Evolutionary conservation across 2,888 invertebrate genomes (phyloP), one percentile per base, ranked within the genome.

Genomic region (Plebejus anna): DNA sequence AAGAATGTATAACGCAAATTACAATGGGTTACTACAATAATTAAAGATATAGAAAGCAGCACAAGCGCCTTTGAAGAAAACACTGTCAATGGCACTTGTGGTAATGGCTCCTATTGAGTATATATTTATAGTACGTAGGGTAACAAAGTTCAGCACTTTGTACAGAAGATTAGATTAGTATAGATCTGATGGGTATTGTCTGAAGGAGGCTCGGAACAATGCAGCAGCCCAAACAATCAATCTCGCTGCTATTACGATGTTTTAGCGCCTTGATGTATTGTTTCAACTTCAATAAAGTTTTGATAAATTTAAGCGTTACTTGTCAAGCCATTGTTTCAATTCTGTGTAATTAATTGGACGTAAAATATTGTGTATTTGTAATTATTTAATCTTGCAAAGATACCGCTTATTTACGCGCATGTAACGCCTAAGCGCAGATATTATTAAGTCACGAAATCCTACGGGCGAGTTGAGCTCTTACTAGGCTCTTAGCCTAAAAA

Each of bases 201-300:
- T 84, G 82, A 82, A 78, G 80, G 81, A 81, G 82, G 80, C 78
- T 55, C 76, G 78, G 81, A 80, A 90, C 91, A 90, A 89, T 88
- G 85, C 88, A 87, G 88, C 87, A 88, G 85, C 87, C 85, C 82
- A 82, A 88, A 90, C 90, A 88, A 93, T 93, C 92, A 92, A 93
- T 93, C 92, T 92, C 88, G 85, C 84, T 88, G 85, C 91, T 90
- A 92, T 92, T 92, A 91, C 88, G 89, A 91, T 92, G 91, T 90
- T 91, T 92, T 92, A 92, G 90, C 91, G 90, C 88, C 90, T 89
- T 90, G 91, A 92, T 92, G 91, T 93, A 93, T 93, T 93, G 93
- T 93, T 92, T 91, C 89, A 89, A 91, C 89, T 87, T 91, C 90
- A 92, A 92, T 92, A 91, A 93, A 92, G 91, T 94, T 93, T 92